Conservation (phyloP, 2,113 vertebrate species). For the Corythornis madagascariensis region DNA sequence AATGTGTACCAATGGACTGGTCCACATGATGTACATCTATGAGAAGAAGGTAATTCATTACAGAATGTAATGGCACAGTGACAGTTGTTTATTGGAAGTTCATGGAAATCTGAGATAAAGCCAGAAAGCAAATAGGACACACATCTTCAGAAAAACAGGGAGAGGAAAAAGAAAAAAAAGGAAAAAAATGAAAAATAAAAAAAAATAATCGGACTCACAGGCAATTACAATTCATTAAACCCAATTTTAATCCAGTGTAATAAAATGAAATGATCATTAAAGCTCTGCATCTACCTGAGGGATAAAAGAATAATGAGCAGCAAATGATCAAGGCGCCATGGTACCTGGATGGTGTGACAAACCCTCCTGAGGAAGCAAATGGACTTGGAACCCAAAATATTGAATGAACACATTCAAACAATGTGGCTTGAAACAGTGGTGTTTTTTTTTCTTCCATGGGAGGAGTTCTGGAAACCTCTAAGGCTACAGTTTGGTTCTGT, state of each 20-base stretch:
- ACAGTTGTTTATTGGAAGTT: neutral
- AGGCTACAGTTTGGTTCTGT: neutral
- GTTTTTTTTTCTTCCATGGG: neutral
- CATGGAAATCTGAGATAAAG: neutral
- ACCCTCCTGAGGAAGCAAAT: neutral
- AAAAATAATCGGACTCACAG: neutral
- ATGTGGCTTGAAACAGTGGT: neutral
- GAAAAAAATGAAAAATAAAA: neutral
- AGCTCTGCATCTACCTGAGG: neutral
- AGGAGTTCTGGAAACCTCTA: neutral
- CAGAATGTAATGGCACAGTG: neutral
- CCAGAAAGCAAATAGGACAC: neutral
- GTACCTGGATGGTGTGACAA: neutral
- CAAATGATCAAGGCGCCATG: accelerated
- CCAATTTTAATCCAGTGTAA: neutral
- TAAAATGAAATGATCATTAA: slow-evolving; percentile 35
- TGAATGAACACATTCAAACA: neutral
- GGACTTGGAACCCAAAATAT: neutral
- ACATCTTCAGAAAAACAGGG: neutral
- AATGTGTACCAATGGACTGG: neutral
- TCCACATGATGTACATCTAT: neutral
- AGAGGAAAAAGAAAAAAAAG: neutral
- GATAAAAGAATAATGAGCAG: neutral
- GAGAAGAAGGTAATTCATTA: slow-evolving; percentile 18
- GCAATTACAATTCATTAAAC: neutral